These are phyloP conservation scores for Brachionus paranguensis DNA, from an alignment of 1,140 invertebrate species.

Conservation along the genomic window DNA sequence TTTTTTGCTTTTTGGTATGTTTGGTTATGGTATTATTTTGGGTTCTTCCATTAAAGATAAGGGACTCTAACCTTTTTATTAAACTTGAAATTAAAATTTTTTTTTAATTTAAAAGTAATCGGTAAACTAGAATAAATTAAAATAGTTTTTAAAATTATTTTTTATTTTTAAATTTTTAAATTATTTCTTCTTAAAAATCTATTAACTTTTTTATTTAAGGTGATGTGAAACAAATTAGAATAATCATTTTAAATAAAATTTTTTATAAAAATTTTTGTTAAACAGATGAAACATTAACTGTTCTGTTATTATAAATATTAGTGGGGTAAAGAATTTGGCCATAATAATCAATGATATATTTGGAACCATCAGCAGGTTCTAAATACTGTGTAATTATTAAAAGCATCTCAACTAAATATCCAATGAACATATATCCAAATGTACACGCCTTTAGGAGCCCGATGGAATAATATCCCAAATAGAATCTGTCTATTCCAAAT, in stretches of 20 bases:
- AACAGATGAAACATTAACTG: slow-evolving; percentile 1
- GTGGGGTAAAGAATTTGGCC: slow-evolving; percentile 61
- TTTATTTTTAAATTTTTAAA: too few species aligned
- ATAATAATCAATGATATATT: slow-evolving; percentile 87
- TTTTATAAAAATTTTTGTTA: background rate
- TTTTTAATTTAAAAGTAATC: too few species aligned
- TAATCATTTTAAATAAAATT: background rate
- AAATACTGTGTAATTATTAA: slow-evolving; percentile 86
- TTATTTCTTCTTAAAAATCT: too few species aligned
- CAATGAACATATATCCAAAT: slow-evolving; percentile 90
- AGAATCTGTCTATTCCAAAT: slow-evolving; percentile 95
- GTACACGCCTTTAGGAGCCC: slow-evolving; percentile 83
- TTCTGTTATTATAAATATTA: background rate
- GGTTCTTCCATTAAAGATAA: too few species aligned
- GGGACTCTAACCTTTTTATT: too few species aligned
- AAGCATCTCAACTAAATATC: slow-evolving; percentile 84
- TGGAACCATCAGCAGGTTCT: slow-evolving; percentile 88
- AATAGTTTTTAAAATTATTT: too few species aligned
- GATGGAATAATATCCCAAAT: slow-evolving; percentile 88
- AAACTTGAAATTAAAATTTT: too few species aligned
- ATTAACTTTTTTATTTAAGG: background rate
- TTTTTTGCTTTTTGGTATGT: too few species aligned
- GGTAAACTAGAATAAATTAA: too few species aligned
- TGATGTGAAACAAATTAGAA: background rate
- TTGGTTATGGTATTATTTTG: too few species aligned